Evolutionary conservation across 2,797 vertebrate species (phyloP).

Genomic region (Mus minutoides): DNA sequence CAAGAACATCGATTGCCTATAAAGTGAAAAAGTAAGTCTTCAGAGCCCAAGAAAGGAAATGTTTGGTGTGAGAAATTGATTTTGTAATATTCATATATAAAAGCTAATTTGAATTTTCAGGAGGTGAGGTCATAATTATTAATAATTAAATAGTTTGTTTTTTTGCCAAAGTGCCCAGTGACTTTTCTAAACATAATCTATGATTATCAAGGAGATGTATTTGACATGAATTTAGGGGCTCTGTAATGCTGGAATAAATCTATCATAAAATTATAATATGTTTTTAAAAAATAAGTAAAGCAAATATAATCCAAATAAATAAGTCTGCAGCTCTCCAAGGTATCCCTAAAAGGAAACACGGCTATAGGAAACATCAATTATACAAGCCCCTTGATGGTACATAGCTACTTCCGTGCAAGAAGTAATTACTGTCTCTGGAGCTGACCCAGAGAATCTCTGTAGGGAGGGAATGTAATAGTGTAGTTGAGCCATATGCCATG

Average conservation of each 20-base stretch:
- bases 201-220: conserved; percentile 57
- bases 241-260: conserved; percentile 58
- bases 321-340: conserved; percentile 53
- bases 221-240: conserved; percentile 48
- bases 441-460: conserved; percentile 78
- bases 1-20: conserved; percentile 70
- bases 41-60: conserved; percentile 75
- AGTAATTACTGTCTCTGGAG: conserved; percentile 79
- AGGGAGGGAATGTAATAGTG: conserved; percentile 63
- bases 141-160: conserved; percentile 78
- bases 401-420: conserved; percentile 66
- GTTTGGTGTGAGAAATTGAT: conserved; percentile 55
- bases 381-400: conserved; percentile 64
- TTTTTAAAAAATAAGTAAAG: conserved; percentile 61
- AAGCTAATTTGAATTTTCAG: conserved; percentile 72
- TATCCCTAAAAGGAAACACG: conserved; percentile 62
- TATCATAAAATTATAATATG: conserved; percentile 58
- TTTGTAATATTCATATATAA: conserved; percentile 57
- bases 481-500: conserved; percentile 73
- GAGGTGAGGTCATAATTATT: conserved; percentile 65
- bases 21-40: conserved; percentile 68
- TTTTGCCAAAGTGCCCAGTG: conserved; percentile 58
- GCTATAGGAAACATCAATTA: conserved; percentile 72
- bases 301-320: conserved; percentile 55
- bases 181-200: conserved; percentile 54